Base-by-base conservation (phyloP, 2,113 vertebrate genomes). In the Uropsilus gracilis region DNA sequence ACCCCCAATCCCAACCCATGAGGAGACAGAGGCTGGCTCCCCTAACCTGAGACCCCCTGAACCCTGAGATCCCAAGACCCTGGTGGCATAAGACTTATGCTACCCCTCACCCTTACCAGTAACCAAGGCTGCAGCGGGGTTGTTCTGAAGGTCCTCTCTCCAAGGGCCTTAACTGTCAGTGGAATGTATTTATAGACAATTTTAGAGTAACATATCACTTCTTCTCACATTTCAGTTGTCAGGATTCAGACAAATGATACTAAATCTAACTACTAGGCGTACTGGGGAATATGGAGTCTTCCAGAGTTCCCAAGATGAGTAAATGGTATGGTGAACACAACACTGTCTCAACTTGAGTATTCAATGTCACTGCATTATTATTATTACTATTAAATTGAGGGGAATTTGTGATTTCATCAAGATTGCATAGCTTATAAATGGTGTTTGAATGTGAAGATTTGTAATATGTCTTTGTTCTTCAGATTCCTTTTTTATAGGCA, bases 221-320 rank as follows among this genome's bases (percentile, higher is more conserved):
- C 14, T 55, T 63, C 37, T 71, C 28, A 7, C 2, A 11, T 66
- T 71, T 88, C 10, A 53, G 30, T 37, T 30, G 42, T 89, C 4
- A 72, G 34, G 94, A 91, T 86, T 96, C 10, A 91, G 80, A 46
- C n/a, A 86, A 39, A 14, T 48, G 42, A 68, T 8, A 30, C 55
- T 11, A 7, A 59, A 42, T 4, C 30, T 82, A 71, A 34, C 5
- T 77, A 20, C 4, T 77, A 91, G n/a, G 10, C 50, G 91, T 68
- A 5, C 8, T 86, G 30, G 42, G 53, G 69, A 50, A 50, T 73
- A 72, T 24, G 20, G 84, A 68, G 3, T 72, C 48, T 78, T 82
- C 20, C 24, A 82, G 48, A 66, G 3, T 68, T 92, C 14, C 30
- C 20, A 18, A 26, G 39, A 89, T 48, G 42, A 63, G 61, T 44